Evolutionary conservation across 1,140 invertebrate genomes (phyloP).

Genomic region (Saccostrea echinata): DNA sequence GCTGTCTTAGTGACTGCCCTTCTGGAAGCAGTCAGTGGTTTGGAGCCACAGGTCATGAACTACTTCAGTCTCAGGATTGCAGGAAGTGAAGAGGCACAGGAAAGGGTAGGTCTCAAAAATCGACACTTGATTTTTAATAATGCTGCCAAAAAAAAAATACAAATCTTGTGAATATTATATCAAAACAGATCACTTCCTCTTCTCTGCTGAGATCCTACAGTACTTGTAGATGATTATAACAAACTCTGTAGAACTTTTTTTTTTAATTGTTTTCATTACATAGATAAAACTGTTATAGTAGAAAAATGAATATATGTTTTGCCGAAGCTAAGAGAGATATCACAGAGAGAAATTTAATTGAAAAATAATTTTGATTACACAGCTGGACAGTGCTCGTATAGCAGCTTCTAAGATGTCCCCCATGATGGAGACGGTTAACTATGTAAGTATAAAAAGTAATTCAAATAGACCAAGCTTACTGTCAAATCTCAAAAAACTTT

Average conservation of each 20-base stretch:
- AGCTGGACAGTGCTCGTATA: slow-evolving; percentile 88
- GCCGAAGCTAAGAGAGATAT: too few relatives aligned
- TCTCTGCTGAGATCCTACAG: too few relatives aligned
- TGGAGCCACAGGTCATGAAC: slow-evolving; percentile 89
- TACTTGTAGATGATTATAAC: too few relatives aligned
- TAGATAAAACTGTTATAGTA: too few relatives aligned
- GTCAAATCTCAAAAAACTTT: too few relatives aligned
- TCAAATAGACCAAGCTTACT: neutral
- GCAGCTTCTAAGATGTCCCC: slow-evolving; percentile 90
- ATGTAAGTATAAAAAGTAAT: slow-evolving; percentile 81
- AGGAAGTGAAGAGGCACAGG: slow-evolving; percentile 82
- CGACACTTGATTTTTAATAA: too few relatives aligned
- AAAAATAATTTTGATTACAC: slow-evolving; percentile 34
- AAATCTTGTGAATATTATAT: too few relatives aligned
- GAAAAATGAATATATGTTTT: too few relatives aligned
- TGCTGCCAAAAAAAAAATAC: too few relatives aligned
- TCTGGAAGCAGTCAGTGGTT: slow-evolving; percentile 90
- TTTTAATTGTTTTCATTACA: too few relatives aligned
- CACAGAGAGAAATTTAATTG: neutral
- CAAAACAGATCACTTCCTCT: too few relatives aligned
- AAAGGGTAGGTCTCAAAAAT: slow-evolving; percentile 79
- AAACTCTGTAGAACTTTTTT: too few relatives aligned
- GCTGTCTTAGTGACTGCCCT: slow-evolving; percentile 90
- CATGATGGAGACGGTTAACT: slow-evolving; percentile 92
- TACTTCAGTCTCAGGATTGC: slow-evolving; percentile 89